phyloP scores from a whole-genome alignment of 1,140 invertebrate genomes.

The Papilio aristodemus region DNA sequence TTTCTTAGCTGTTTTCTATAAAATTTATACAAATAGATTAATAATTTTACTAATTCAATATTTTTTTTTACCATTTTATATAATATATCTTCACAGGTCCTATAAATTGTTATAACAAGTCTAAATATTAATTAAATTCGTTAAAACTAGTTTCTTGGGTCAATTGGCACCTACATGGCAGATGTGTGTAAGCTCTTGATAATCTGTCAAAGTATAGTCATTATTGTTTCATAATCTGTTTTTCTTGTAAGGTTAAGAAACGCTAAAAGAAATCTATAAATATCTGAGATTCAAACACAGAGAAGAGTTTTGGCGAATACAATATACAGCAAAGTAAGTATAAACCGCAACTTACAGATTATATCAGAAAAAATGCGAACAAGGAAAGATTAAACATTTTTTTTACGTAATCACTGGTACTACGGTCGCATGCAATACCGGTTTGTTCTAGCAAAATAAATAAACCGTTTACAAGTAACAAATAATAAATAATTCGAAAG shows the following conservation, averaged over 20 bases:
- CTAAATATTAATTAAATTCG: slow-evolving; percentile 60
- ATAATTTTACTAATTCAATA: slow-evolving; percentile 58
- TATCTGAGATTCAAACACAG: slow-evolving; percentile 72
- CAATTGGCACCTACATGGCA: slow-evolving; percentile 70
- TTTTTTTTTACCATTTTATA: slow-evolving; percentile 45
- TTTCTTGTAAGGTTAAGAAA: slow-evolving; percentile 54
- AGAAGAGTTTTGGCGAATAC: slow-evolving; percentile 58
- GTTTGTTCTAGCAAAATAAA: slow-evolving; percentile 53
- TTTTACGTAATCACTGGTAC: slow-evolving; percentile 53
- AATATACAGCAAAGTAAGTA: slow-evolving; percentile 67
- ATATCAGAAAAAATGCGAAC: slow-evolving; percentile 49
- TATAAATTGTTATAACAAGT: slow-evolving; percentile 55
- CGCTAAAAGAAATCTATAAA: slow-evolving; percentile 60
- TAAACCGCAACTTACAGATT: slow-evolving; percentile 73
- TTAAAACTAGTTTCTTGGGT: slow-evolving; percentile 65
- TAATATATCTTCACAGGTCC: slow-evolving; percentile 60
- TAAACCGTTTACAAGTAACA: slow-evolving; percentile 70
- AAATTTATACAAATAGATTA: slow-evolving; percentile 75
- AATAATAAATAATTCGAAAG: slow-evolving; percentile 76
- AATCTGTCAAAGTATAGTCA: background rate
- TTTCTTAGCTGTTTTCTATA: slow-evolving; percentile 78
- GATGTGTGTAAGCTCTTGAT: slow-evolving; percentile 8
- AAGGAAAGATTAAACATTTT: slow-evolving; percentile 39
- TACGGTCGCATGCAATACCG: slow-evolving; percentile 49
- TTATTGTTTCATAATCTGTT: background rate